Percentiles rank a stretch among this genome's conserved stretches.
Conservation (phyloP, 2,888 invertebrate genomes). For the Pollenia amentaria region DNA sequence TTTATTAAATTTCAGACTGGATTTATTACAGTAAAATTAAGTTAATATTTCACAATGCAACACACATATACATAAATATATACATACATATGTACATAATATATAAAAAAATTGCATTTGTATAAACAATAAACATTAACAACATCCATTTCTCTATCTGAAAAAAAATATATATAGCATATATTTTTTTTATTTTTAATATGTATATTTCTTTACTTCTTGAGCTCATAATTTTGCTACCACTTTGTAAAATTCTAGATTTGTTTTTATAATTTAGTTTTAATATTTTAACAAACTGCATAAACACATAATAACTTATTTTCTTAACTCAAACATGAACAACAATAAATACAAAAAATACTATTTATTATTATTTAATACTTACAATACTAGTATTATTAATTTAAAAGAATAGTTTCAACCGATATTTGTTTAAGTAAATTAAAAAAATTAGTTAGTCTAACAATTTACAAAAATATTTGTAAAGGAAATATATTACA, state of each 20-base stretch:
- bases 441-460: constrained; percentile 25
- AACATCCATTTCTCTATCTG: background rate
- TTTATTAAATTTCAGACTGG: constrained; percentile 60
- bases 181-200: background rate
- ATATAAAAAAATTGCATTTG: background rate
- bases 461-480: constrained; percentile 35
- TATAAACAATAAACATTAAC: constrained; percentile 22
- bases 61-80: constrained; percentile 1
- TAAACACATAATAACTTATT: background rate
- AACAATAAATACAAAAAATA: background rate
- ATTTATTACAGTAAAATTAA: constrained; percentile 62
- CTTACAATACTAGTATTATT: background rate
- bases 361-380: too few species aligned
- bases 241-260: constrained; percentile 28
- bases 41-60: constrained; percentile 6
- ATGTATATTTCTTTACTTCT: background rate
- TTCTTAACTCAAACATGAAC: too few species aligned
- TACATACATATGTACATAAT: background rate
- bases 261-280: constrained; percentile 16
- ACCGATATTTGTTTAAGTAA: constrained; percentile 15
- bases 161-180: background rate
- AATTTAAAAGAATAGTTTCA: background rate
- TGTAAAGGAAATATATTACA: constrained; percentile 29
- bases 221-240: constrained; percentile 8
- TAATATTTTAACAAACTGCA: background rate